Evolutionary conservation across 2,797 vertebrate species (phyloP).

Genomic region (Pseudotriccus pelzelni): DNA sequence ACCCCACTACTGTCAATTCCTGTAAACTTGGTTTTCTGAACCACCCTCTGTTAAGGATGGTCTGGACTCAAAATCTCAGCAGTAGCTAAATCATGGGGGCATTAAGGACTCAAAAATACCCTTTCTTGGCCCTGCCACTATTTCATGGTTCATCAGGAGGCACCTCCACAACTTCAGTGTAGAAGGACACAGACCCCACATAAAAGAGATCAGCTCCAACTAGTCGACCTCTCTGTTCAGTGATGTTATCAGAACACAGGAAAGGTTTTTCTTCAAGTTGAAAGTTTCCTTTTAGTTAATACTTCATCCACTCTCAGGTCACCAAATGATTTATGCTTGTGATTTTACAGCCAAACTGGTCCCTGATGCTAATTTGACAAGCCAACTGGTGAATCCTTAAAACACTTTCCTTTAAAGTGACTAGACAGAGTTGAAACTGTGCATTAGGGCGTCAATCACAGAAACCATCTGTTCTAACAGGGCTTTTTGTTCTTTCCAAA

Average conservation of each 20-base stretch:
- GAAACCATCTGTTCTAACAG: slow-evolving; percentile 63
- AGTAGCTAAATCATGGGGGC: fast-evolving
- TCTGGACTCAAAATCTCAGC: background rate
- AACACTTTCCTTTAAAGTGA: slow-evolving; percentile 60
- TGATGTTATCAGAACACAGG: background rate
- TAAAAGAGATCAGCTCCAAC: background rate
- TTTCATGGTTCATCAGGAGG: background rate
- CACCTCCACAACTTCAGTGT: fast-evolving
- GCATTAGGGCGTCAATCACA: slow-evolving; percentile 57
- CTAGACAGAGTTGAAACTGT: slow-evolving; percentile 58
- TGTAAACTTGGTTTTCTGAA: background rate
- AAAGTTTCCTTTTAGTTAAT: background rate
- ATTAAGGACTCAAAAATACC: background rate
- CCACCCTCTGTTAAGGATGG: background rate
- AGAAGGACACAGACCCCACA: background rate
- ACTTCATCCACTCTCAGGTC: background rate
- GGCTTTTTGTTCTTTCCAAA: slow-evolving; percentile 40
- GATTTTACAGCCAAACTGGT: slow-evolving; percentile 47
- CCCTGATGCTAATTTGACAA: slow-evolving; percentile 60
- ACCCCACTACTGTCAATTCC: background rate
- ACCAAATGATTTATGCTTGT: slow-evolving; percentile 27
- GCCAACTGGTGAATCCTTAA: slow-evolving; percentile 55
- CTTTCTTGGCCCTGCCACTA: background rate
- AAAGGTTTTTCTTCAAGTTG: background rate
- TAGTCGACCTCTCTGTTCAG: background rate